Percentiles rank a stretch among this genome's conserved stretches.
These are phyloP conservation scores for Cabera pusaria DNA, from an alignment of 2,888 invertebrate species.

Conservation along the genomic window DNA sequence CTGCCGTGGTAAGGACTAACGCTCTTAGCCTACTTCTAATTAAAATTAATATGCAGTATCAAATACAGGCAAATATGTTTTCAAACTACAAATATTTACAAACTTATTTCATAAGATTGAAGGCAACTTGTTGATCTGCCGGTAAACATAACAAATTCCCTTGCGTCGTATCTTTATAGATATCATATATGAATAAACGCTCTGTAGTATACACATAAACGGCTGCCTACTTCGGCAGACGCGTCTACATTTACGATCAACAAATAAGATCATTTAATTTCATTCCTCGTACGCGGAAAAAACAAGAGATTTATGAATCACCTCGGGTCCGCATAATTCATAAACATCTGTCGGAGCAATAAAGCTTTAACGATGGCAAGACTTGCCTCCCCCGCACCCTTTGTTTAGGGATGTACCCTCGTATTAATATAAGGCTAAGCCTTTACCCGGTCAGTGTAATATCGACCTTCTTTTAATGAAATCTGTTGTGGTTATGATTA, in stretches of 20 bases:
- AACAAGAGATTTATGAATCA: slow-evolving; percentile 52
- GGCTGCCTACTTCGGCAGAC: slow-evolving; percentile 8
- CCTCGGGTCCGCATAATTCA: slow-evolving; percentile 57
- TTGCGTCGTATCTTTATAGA: no score
- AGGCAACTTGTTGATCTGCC: no score
- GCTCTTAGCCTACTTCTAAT: no score
- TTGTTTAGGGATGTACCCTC: slow-evolving; percentile 33
- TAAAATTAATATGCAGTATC: no score
- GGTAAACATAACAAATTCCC: no score
- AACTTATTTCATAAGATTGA: no score
- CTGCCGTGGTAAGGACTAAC: no score
- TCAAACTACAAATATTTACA: no score
- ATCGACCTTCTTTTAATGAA: slow-evolving; percentile 30
- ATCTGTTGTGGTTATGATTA: slow-evolving; percentile 9
- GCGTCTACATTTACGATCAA: slow-evolving; percentile 30
- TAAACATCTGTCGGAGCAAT: slow-evolving; percentile 62
- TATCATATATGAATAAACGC: no score
- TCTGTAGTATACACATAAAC: no score
- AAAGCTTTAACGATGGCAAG: slow-evolving; percentile 62
- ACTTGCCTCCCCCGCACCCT: slow-evolving; percentile 38
- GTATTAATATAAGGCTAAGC: slow-evolving; percentile 26
- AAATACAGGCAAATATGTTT: no score
- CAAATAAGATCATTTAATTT: slow-evolving; percentile 36
- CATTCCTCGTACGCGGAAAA: slow-evolving; percentile 43
- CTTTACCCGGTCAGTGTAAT: slow-evolving; percentile 21